A percentile compares a stretch with the other conserved stretches of the same genome.
Conservation (phyloP, 2,797 vertebrate genomes). For the Tangara arthus region DNA sequence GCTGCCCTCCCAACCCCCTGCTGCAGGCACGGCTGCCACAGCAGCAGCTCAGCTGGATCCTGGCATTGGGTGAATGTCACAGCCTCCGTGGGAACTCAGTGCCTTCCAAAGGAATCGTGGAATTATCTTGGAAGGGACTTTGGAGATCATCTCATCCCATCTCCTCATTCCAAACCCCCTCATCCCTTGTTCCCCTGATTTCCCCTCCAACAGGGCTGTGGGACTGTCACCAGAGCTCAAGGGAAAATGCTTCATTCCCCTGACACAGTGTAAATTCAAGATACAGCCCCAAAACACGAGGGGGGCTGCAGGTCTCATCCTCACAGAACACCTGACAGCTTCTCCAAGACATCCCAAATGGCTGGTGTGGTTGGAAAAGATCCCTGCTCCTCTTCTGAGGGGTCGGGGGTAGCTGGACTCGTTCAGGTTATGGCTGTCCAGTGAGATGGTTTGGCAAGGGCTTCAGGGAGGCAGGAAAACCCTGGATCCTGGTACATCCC, state of each 20-base stretch:
- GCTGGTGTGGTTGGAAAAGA: background rate
- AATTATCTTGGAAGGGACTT: background rate
- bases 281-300: background rate
- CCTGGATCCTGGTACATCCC: background rate
- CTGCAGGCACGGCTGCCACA: background rate
- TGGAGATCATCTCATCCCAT: background rate
- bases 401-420: accelerated
- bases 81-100: background rate
- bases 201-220: background rate
- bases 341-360: background rate
- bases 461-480: background rate
- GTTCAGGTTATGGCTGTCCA: background rate
- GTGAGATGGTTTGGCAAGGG: background rate
- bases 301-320: background rate
- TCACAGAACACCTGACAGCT: background rate
- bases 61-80: accelerated
- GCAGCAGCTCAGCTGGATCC: background rate
- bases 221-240: background rate
- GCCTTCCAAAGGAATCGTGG: background rate
- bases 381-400: background rate
- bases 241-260: background rate
- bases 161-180: background rate
- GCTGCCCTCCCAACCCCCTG: background rate
- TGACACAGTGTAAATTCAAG: background rate
- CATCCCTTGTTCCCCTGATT: background rate